These are phyloP conservation scores for Yoshiicerus persimilis DNA, from an alignment of 1,140 invertebrate genomes.

Conservation along the genomic window DNA sequence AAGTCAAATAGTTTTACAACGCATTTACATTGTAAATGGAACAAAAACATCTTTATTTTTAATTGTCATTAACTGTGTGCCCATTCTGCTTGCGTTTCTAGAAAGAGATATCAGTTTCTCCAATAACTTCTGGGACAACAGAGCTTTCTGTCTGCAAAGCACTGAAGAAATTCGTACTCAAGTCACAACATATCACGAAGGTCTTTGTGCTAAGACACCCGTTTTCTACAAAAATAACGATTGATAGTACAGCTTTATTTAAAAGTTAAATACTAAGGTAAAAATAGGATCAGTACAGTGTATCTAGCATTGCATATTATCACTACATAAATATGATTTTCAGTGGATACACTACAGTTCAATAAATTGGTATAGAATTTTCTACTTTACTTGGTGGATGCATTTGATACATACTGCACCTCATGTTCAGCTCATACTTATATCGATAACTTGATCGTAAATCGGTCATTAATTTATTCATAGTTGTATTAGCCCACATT, in stretches of 20 bases:
- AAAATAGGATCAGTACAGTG: no score
- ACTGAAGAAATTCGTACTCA: neutral
- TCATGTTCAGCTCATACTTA: neutral
- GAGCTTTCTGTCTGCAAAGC: neutral
- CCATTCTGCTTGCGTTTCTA: neutral
- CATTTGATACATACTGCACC: no score
- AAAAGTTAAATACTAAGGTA: no score
- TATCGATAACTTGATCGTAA: neutral
- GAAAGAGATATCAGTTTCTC: conserved; percentile 28
- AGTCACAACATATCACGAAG: conserved; percentile 5
- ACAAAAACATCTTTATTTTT: neutral
- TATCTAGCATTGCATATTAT: no score
- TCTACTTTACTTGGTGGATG: no score
- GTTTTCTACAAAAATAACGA: conserved; percentile 25
- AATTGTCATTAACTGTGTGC: neutral
- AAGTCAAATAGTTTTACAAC: neutral
- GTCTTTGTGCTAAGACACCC: neutral
- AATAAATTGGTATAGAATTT: no score
- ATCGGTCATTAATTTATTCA: neutral
- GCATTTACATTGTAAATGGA: neutral
- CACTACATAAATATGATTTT: no score
- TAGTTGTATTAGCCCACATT: neutral
- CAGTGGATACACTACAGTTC: no score
- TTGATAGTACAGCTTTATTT: neutral
- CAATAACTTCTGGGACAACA: conserved; percentile 20